Conservation (phyloP, 2,888 invertebrate species). For the Athetis lepigone region DNA sequence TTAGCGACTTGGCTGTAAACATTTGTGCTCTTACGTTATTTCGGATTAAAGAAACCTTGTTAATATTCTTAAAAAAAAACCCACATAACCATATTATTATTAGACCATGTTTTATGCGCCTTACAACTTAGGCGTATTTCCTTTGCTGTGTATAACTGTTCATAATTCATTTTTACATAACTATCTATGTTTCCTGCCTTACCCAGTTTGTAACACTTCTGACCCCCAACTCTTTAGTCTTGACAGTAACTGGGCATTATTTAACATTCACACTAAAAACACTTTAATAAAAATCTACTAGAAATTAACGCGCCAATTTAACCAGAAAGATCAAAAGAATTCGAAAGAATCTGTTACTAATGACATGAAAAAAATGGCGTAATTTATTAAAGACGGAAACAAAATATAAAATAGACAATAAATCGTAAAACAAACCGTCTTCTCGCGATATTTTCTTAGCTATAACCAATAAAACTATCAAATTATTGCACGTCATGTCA, state of each 20-base stretch:
- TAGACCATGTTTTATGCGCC: conserved; percentile 47
- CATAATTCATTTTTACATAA: conserved; percentile 54
- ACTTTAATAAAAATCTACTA: conserved; percentile 62
- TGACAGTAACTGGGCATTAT: conserved; percentile 68
- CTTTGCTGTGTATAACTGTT: conserved; percentile 45
- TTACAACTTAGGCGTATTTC: conserved; percentile 56
- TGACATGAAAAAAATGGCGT: conserved; percentile 63
- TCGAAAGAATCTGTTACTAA: conserved; percentile 56
- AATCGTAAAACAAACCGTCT: conserved; percentile 78
- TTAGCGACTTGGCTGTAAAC: too few relatives aligned
- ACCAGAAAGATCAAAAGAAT: conserved; percentile 67
- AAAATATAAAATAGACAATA: conserved; percentile 84
- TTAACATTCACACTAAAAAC: conserved; percentile 65
- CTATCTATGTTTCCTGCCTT: conserved; percentile 63
- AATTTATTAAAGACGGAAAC: conserved; percentile 83
- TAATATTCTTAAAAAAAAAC: conserved; percentile 47
- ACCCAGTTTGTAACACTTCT: conserved; percentile 42
- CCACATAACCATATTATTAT: conserved; percentile 45
- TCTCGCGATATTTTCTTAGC: conserved; percentile 79
- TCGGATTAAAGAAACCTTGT: too few relatives aligned
- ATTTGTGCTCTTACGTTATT: too few relatives aligned
- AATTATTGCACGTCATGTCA: conserved; percentile 82
- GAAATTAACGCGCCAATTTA: conserved; percentile 65
- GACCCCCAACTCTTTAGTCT: conserved; percentile 57
- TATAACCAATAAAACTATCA: conserved; percentile 87